phyloP scores from a whole-genome alignment of 1,140 invertebrate species.

The Heterodera schachtii region DNA sequence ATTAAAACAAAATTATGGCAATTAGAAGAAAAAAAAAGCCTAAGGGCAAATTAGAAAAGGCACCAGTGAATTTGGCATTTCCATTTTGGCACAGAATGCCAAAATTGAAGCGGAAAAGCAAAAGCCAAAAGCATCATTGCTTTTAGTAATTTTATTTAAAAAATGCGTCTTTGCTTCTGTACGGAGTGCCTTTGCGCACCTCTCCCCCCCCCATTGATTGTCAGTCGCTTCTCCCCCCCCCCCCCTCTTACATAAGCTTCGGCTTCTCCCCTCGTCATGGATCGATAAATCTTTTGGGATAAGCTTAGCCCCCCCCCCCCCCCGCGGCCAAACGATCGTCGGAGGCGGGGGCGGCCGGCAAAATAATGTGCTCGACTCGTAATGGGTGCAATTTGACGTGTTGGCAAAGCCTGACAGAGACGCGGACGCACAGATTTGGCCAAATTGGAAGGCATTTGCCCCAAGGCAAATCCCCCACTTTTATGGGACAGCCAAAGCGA shows the following conservation, averaged over 20 bases:
- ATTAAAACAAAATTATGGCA: too few relatives aligned
- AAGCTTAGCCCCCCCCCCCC: neutral
- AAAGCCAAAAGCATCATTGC: neutral
- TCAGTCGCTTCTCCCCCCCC: neutral
- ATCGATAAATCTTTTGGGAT: conserved; percentile 6
- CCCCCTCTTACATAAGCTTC: neutral
- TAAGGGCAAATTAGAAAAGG: too few relatives aligned
- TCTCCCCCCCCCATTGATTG: neutral
- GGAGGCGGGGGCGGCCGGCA: too few relatives aligned
- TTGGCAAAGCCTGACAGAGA: neutral
- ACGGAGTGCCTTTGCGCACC: neutral
- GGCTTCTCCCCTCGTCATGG: neutral
- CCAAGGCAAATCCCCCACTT: too few relatives aligned
- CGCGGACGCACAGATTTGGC: neutral
- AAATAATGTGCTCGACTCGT: neutral
- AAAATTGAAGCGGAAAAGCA: too few relatives aligned
- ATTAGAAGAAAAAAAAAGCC: too few relatives aligned
- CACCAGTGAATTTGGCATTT: too few relatives aligned
- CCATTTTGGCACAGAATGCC: too few relatives aligned
- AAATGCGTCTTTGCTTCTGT: neutral
- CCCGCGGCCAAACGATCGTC: neutral
- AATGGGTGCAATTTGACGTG: neutral
- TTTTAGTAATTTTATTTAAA: neutral
- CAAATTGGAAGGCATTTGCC: neutral
- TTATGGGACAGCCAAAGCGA: too few relatives aligned